Base-by-base conservation (phyloP, 2,888 invertebrate genomes). In the Onchidella celtica region DNA sequence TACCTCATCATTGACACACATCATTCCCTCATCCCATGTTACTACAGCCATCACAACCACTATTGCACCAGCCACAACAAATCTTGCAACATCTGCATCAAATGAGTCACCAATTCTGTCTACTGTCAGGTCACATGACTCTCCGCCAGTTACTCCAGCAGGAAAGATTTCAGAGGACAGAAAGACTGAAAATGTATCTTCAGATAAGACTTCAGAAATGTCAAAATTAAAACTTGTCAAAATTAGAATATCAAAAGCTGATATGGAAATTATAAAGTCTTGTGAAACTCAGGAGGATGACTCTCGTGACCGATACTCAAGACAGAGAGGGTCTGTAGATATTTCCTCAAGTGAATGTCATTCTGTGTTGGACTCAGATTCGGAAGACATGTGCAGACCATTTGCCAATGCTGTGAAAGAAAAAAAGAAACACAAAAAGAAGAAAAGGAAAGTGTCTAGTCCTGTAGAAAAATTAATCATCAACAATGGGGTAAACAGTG, bases 401-500 rank as follows among this genome's bases (percentile, higher is more conserved):
- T 79, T 79, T 72, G 79, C 36, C 9, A 77, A 9, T 38, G 57
- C 63, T 40, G 36, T 24, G 14, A 63, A 29, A 36, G 75, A 74
- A 29, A 81, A 81, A 34, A 75, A 61, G 34, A 81, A 75, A 69
- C 21, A 81, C 21, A 81, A 75, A 75, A 74, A 75, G 32, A 59
- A 40, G 24, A 74, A 61, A 24, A 69, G 27, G 61, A 2, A 24
- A n/a, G 29, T 36, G 24, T 29, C 74, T 36, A 27, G 27, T 29
- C 3, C 32, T 2, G 21, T 57, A n/a, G 32, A 57, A 17, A 61
- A 36, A 32, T 73, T 32, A 0, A 24, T 59, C 27, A 17, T n/a
- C 27, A 59, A 61, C 57, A 11, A 47, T 36, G 34, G 6, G 14
- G 29, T 21, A 6, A 65, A 29, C 38, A n/a, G 29, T 29, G 65